These are phyloP conservation scores for Acipenser ruthenus DNA, from an alignment of 2,797 vertebrate genomes.

Conservation along the genomic window DNA sequence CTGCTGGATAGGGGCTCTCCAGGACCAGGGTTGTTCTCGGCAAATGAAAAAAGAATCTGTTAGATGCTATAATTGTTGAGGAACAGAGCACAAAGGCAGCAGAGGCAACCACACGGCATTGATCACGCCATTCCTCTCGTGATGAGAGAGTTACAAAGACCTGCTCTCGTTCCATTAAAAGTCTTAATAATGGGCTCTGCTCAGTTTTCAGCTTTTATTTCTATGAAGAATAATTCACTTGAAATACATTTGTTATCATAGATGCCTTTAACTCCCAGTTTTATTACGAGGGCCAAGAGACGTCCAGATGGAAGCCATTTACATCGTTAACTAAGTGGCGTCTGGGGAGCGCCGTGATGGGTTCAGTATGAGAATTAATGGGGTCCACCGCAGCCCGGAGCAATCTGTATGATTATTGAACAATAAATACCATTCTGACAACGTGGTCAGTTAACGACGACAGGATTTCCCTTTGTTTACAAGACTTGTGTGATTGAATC, in stretches of 20 bases:
- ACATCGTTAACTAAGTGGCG: constrained; percentile 29
- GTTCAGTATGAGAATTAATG: constrained; percentile 6
- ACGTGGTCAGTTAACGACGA: not conserved
- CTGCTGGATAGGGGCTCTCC: no score
- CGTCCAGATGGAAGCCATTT: constrained; percentile 42
- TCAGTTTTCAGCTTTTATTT: constrained; percentile 41
- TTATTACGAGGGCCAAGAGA: constrained; percentile 29
- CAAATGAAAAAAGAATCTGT: constrained; percentile 9
- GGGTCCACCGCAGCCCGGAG: constrained; percentile 25
- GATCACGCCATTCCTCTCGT: constrained; percentile 11
- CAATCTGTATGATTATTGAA: constrained; percentile 23
- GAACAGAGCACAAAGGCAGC: no score
- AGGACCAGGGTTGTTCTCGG: not conserved
- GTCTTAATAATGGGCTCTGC: constrained; percentile 40
- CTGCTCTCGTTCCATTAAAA: constrained; percentile 6
- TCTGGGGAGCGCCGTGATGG: constrained; percentile 24
- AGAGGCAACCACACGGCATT: no score
- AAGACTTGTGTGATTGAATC: no score
- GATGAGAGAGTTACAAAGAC: not conserved
- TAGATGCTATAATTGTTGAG: constrained; percentile 18
- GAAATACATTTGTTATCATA: constrained; percentile 56
- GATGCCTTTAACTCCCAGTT: constrained; percentile 33
- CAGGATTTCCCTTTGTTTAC: no score
- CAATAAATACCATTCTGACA: constrained; percentile 31
- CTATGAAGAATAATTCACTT: constrained; percentile 53